phyloP scores from a whole-genome alignment of 1,140 invertebrate genomes.

The Cryptotermes secundus region DNA sequence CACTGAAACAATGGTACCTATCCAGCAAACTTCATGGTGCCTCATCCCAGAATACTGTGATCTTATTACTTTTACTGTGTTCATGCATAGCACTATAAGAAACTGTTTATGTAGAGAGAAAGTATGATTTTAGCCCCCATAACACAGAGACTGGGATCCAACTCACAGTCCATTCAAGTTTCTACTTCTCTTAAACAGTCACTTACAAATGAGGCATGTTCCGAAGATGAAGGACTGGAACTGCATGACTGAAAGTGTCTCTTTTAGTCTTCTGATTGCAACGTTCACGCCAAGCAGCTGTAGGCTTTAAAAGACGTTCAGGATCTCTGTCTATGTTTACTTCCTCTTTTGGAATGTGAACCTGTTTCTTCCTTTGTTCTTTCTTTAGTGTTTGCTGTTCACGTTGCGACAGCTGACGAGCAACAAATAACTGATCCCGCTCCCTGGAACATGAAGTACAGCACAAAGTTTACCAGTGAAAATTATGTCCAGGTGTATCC shows the following conservation, averaged over 20 bases:
- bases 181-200: neutral
- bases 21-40: too few relatives aligned
- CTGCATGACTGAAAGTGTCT: neutral
- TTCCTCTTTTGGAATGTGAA: neutral
- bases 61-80: too few relatives aligned
- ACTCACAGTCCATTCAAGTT: neutral
- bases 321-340: neutral
- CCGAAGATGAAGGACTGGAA: conserved; percentile 6
- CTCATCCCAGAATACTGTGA: too few relatives aligned
- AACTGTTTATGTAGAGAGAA: neutral
- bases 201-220: conserved; percentile 24
- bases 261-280: neutral
- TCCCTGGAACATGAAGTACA: neutral
- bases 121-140: neutral
- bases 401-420: neutral
- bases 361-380: neutral
- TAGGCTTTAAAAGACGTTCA: neutral
- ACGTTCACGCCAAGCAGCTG: conserved; percentile 19
- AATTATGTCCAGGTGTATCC: too few relatives aligned
- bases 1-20: too few relatives aligned
- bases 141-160: neutral
- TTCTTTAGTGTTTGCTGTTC: neutral
- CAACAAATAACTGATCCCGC: neutral
- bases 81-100: neutral
- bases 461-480: too few relatives aligned